Conservation (phyloP, 2,888 invertebrate species). For the Cryptophagus acutangulus region DNA sequence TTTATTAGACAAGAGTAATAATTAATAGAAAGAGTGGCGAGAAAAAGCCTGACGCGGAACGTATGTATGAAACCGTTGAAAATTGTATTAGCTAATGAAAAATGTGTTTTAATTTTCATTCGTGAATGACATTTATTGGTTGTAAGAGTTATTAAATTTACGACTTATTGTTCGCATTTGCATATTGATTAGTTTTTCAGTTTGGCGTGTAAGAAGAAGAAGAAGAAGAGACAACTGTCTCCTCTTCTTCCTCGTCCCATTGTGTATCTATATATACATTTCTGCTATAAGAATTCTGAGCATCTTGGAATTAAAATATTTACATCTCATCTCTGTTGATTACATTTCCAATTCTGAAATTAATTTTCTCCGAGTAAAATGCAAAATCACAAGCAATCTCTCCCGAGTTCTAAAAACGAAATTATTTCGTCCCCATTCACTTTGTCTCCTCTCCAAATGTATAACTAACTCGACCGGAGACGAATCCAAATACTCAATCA, state of each 20-base stretch:
- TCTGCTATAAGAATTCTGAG: constrained; percentile 25
- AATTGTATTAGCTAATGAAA: constrained; percentile 20
- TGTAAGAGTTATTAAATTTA: constrained; percentile 34
- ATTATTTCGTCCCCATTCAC: constrained; percentile 43
- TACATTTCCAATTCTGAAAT: constrained; percentile 47
- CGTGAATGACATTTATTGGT: constrained; percentile 28
- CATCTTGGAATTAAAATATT: constrained; percentile 42
- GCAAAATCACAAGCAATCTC: constrained; percentile 46
- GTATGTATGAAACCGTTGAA: too few species aligned
- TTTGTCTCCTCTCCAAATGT: constrained; percentile 33
- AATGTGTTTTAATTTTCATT: constrained; percentile 27
- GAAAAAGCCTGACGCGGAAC: too few species aligned
- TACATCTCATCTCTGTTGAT: constrained; percentile 46
- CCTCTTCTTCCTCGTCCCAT: background rate
- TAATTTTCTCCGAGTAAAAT: constrained; percentile 45
- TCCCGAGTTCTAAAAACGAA: constrained; percentile 43
- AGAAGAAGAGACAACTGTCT: background rate
- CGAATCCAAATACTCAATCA: constrained; percentile 47
- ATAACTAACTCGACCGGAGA: constrained; percentile 12
- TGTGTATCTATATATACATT: constrained; percentile 8
- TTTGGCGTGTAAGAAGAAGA: background rate
- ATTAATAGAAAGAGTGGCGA: too few species aligned
- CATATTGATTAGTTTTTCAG: constrained; percentile 34
- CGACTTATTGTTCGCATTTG: constrained; percentile 33
- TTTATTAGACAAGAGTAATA: too few species aligned